Conservation (phyloP, 2,888 invertebrate species). For the Napeogenes sylphis region DNA sequence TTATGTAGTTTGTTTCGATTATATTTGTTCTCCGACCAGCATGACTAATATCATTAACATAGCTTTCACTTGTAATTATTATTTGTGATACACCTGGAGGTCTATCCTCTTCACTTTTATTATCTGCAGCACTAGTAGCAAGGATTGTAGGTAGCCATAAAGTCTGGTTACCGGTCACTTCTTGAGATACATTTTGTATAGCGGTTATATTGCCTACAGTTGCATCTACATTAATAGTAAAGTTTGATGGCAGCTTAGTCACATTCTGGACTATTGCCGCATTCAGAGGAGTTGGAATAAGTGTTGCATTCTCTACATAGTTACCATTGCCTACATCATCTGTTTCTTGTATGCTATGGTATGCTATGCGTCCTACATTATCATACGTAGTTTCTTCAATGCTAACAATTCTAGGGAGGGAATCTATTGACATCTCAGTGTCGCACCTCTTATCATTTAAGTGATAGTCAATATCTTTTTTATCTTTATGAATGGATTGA, state of each 20-base stretch:
- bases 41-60: constrained; percentile 58
- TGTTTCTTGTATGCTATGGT: constrained; percentile 64
- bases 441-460: constrained; percentile 61
- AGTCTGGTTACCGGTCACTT: constrained; percentile 64
- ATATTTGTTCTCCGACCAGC: constrained; percentile 60
- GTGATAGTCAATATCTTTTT: constrained; percentile 67
- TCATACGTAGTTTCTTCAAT: constrained; percentile 64
- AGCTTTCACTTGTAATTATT: constrained; percentile 70
- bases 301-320: constrained; percentile 64
- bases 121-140: constrained; percentile 59
- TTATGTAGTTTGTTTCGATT: constrained; percentile 63
- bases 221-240: constrained; percentile 71
- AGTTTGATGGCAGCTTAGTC: constrained; percentile 68
- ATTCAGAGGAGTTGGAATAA: constrained; percentile 65
- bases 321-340: constrained; percentile 64
- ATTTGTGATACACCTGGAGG: constrained; percentile 67
- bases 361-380: constrained; percentile 60
- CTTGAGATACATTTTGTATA: constrained; percentile 70
- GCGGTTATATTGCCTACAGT: constrained; percentile 69
- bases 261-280: constrained; percentile 72
- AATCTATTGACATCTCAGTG: constrained; percentile 64
- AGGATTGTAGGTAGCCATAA: constrained; percentile 72
- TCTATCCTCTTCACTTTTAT: constrained; percentile 61
- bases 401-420: constrained; percentile 64
- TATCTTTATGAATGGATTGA: constrained; percentile 56